Base-by-base conservation (phyloP, 2,888 invertebrate species). In the Tachystola acroxantha region DNA sequence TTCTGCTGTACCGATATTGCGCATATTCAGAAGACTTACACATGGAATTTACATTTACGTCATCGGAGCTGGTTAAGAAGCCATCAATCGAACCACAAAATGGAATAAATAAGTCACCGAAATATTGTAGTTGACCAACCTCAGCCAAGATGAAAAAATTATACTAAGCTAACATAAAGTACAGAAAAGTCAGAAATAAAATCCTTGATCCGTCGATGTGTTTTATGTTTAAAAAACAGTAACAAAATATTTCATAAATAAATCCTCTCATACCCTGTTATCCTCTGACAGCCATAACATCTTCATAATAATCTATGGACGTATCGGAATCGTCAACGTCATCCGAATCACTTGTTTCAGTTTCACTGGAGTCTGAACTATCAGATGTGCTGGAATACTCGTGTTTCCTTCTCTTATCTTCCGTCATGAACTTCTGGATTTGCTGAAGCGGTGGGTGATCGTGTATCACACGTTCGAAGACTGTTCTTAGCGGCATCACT, bases 401-500 rank as follows among this genome's bases (percentile, higher is more conserved):
- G 14, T 29, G 12, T 46, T 39, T 48, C 36, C 44, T 40, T 32
- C 29, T 56, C 40, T 45, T 53, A 39, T 64, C 46, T 5, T 32
- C 44, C n/a, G 39, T 46, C 6, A 76, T 58, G 1, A 75, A 48
- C 27, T 50, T 45, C 32, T 48, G 60, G 10, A 84, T 67, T 22
- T 61, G 42, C 7, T 57, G 27, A 1, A 68, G 26, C 0, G 79
- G 70, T 1, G 84, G 84, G 37, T 85, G 84, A 25, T 79, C 50
- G 29, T 81, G 84, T 2, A 57, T 43, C 2, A 82, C 78, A 0
- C 69, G 73, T 38, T 82, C 80, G 42, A 48, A 85, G 13, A 64
- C 63, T 0, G 71, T 48, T 13, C 46, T 62, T 22, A 34, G 12
- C 7, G 40, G 40, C n/a, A 39, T 27, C 10, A 34, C 11, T 2